Evolutionary conservation across 2,888 invertebrate genomes (phyloP).

Genomic region (Steinernema carpocapsae): DNA sequence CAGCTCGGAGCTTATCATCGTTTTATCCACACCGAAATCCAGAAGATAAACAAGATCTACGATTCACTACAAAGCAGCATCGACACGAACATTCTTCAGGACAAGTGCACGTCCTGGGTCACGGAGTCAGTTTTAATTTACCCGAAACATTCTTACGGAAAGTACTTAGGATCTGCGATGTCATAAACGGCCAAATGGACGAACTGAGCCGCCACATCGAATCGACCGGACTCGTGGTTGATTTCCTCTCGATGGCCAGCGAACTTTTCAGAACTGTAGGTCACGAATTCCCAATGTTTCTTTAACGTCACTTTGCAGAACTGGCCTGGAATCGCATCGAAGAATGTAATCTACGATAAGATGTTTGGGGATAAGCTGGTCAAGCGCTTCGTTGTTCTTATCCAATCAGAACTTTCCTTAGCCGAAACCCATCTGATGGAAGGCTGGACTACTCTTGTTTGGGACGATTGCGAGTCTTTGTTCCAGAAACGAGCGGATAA

Average conservation of each 20-base stretch:
- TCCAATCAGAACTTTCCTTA: conserved; percentile 42
- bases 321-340: conserved; percentile 56
- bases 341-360: conserved; percentile 43
- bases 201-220: conserved; percentile 62
- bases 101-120: conserved; percentile 20
- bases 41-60: conserved; percentile 44
- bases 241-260: conserved; percentile 59
- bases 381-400: conserved; percentile 48
- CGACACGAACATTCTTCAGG: not conserved
- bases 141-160: not conserved
- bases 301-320: conserved; percentile 41
- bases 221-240: conserved; percentile 57
- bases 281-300: not conserved
- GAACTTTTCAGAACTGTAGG: conserved; percentile 51
- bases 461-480: conserved; percentile 47
- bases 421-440: conserved; percentile 43
- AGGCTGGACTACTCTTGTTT: conserved; percentile 38
- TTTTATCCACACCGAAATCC: conserved; percentile 44
- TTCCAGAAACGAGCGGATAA: conserved; percentile 56
- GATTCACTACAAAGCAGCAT: not conserved
- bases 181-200: conserved; percentile 44
- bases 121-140: not conserved
- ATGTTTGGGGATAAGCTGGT: conserved; percentile 48
- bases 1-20: conserved; percentile 38
- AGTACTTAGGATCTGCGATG: conserved; percentile 20